Evolutionary conservation across 2,888 invertebrate genomes (phyloP).

Genomic region (Tetanocera ferruginea): DNA sequence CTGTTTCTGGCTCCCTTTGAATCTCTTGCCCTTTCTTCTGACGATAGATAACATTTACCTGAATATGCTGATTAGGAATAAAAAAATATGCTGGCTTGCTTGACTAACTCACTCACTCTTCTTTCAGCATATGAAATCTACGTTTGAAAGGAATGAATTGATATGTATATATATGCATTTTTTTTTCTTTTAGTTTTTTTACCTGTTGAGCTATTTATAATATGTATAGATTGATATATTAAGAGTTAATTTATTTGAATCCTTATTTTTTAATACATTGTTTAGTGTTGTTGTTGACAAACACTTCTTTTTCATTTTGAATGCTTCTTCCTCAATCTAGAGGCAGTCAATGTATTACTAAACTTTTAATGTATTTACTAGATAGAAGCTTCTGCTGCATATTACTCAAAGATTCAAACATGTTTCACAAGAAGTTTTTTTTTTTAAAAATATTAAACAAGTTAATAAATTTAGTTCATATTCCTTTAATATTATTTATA

Average conservation of each 20-base stretch:
- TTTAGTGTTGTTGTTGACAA: not conserved
- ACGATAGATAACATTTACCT: not conserved
- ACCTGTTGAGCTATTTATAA: not conserved
- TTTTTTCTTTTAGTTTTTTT: not conserved
- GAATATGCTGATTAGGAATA: not conserved
- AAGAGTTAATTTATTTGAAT: slow-evolving; percentile 11
- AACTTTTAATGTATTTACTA: not conserved
- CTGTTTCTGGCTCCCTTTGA: not conserved
- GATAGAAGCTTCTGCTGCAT: not conserved
- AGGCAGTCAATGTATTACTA: not conserved
- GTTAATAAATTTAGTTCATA: not conserved
- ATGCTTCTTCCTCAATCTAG: not conserved
- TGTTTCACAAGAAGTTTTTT: not conserved
- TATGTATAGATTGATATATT: not conserved
- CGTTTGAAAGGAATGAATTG: not conserved
- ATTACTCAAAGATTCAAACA: not conserved
- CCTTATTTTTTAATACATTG: slow-evolving; percentile 4
- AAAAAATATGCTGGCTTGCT: not conserved
- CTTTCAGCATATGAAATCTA: not conserved
- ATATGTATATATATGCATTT: not conserved
- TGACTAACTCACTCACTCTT: not conserved
- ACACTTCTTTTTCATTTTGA: not conserved
- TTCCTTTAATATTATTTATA: not conserved
- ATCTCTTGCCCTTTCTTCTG: not conserved
- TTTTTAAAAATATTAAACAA: slow-evolving; percentile 1